Conservation (phyloP, 2,888 invertebrate species). For the Chalcis sispes region DNA sequence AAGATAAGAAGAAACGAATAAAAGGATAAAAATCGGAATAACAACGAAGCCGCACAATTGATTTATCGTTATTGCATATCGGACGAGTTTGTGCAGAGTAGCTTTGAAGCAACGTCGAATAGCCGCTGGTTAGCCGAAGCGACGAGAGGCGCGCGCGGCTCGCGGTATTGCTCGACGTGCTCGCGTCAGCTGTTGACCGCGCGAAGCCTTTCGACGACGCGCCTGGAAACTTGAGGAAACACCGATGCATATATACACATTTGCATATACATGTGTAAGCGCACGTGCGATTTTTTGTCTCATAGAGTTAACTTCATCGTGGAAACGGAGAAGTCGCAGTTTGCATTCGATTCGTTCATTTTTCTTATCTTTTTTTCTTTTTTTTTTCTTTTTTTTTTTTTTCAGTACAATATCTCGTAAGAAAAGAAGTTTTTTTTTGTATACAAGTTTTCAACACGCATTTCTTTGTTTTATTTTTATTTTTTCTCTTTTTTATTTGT, state of each 20-base stretch:
- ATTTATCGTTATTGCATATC: conserved; percentile 43
- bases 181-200: conserved; percentile 35
- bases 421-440: too few relatives aligned
- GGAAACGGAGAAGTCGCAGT: neutral
- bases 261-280: too few relatives aligned
- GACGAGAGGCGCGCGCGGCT: neutral
- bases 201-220: conserved; percentile 11
- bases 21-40: too few relatives aligned
- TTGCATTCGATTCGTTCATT: conserved; percentile 40
- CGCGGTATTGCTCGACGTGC: neutral
- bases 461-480: neutral
- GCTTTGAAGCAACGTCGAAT: conserved; percentile 37
- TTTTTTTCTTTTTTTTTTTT: neutral
- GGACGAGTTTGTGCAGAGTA: neutral
- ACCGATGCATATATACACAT: too few relatives aligned
- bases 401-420: too few relatives aligned
- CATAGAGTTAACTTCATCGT: neutral
- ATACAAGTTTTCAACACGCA: too few relatives aligned
- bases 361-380: neutral
- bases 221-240: conserved; percentile 20
- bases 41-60: too few relatives aligned
- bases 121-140: conserved; percentile 3
- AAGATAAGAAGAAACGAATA: too few relatives aligned
- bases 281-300: too few relatives aligned
- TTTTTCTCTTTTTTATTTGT: conserved; percentile 12